Evolutionary conservation across 2,888 invertebrate species (phyloP).

Genomic region (Drosophila neotestacea): DNA sequence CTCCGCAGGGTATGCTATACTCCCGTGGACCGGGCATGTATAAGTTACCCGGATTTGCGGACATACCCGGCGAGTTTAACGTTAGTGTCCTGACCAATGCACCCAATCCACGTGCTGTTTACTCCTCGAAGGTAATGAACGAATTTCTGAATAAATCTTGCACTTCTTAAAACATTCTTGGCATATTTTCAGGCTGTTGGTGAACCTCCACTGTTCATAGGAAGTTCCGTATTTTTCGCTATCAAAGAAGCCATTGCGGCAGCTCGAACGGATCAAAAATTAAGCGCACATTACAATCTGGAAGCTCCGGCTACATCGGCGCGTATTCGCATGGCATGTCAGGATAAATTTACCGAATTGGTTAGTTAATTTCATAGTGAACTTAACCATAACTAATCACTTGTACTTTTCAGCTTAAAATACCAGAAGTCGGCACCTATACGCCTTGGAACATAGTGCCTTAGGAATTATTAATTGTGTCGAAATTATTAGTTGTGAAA

Average conservation of each 20-base stretch:
- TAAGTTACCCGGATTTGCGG: slow-evolving; percentile 96
- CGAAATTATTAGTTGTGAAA: slow-evolving; percentile 3
- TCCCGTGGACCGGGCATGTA: slow-evolving; percentile 97
- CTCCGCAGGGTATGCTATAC: slow-evolving; percentile 92
- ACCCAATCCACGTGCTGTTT: slow-evolving; percentile 95
- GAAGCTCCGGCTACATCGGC: slow-evolving; percentile 96
- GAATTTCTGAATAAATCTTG: no score
- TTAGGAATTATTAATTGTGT: slow-evolving; percentile 73
- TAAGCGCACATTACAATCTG: slow-evolving; percentile 87
- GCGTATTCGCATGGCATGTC: slow-evolving; percentile 94
- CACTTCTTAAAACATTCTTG: background rate
- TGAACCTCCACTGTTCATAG: slow-evolving; percentile 97
- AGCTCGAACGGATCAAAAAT: slow-evolving; percentile 90
- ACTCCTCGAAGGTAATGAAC: slow-evolving; percentile 94
- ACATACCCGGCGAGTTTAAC: slow-evolving; percentile 96
- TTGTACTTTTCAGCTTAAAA: slow-evolving; percentile 86
- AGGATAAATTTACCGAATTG: slow-evolving; percentile 92
- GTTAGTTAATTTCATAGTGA: slow-evolving; percentile 85
- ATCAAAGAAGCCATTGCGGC: slow-evolving; percentile 94
- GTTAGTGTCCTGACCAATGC: slow-evolving; percentile 96
- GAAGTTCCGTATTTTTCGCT: slow-evolving; percentile 95
- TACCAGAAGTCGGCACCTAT: slow-evolving; percentile 86
- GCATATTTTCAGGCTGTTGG: slow-evolving; percentile 92
- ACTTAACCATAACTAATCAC: background rate
- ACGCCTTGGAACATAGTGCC: slow-evolving; percentile 89